Percentiles rank a stretch among this genome's conserved stretches.
Conservation (phyloP, 2,888 invertebrate species). For the Frankliniella intonsa region DNA sequence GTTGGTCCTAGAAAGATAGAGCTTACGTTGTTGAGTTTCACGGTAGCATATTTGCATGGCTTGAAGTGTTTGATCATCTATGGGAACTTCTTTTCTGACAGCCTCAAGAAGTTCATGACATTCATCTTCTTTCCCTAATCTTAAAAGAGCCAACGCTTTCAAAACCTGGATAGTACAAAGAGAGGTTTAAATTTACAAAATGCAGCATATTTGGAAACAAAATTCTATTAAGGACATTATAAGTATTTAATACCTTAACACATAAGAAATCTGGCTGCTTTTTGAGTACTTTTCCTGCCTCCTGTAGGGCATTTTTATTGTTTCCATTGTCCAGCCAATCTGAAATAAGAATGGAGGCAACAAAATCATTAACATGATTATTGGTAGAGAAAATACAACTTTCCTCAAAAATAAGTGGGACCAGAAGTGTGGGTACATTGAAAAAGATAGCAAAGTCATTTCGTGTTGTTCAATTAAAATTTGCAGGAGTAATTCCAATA, state of each 20-base stretch:
- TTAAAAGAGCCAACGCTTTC: constrained; percentile 84
- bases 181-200: neutral
- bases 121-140: constrained; percentile 80
- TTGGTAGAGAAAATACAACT: constrained; percentile 30
- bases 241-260: constrained; percentile 57
- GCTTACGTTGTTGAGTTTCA: constrained; percentile 84
- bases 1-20: constrained; percentile 8
- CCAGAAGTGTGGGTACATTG: constrained; percentile 27
- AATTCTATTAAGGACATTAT: neutral
- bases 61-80: constrained; percentile 89
- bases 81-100: constrained; percentile 72
- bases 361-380: constrained; percentile 9
- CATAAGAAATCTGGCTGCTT: constrained; percentile 86
- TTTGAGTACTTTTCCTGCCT: constrained; percentile 91
- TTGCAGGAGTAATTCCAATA: neutral
- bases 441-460: neutral
- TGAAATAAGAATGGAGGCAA: constrained; percentile 46
- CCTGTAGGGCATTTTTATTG: constrained; percentile 94
- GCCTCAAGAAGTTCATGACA: constrained; percentile 69
- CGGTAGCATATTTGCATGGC: constrained; percentile 93
- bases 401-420: constrained; percentile 15
- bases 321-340: constrained; percentile 94
- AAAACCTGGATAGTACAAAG: constrained; percentile 56
- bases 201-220: neutral
- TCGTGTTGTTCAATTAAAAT: neutral